These are phyloP conservation scores for Epinotia bilunana DNA, from an alignment of 2,888 invertebrate species.

Conservation along the genomic window DNA sequence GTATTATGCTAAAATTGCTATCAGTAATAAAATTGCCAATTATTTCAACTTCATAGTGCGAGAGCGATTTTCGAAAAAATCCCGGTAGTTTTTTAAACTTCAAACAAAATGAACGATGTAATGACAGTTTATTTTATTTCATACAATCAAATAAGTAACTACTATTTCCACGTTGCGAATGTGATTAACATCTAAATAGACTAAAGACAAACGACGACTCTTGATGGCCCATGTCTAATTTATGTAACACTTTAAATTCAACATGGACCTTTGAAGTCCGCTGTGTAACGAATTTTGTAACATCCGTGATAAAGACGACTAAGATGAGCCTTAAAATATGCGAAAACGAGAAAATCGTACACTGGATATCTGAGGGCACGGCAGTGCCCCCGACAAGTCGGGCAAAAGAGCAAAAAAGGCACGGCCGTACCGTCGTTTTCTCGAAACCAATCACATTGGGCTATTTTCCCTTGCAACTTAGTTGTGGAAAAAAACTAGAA, in stretches of 20 bases:
- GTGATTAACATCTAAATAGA: background rate
- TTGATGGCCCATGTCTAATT: constrained; percentile 14
- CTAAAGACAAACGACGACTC: background rate
- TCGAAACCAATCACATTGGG: too few relatives aligned
- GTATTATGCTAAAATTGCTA: too few relatives aligned
- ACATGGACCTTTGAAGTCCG: constrained; percentile 16
- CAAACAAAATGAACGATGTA: background rate
- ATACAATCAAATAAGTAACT: background rate
- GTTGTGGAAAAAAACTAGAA: too few relatives aligned
- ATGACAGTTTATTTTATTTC: background rate
- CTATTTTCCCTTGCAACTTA: too few relatives aligned
- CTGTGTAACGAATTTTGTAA: constrained; percentile 21
- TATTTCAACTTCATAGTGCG: background rate
- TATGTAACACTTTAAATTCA: constrained; percentile 11
- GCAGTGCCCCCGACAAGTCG: too few relatives aligned
- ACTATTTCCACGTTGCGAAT: background rate
- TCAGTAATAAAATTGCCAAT: background rate
- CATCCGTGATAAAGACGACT: background rate
- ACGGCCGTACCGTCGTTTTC: too few relatives aligned
- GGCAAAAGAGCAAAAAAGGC: too few relatives aligned
- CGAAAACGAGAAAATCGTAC: background rate
- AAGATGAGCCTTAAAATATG: background rate
- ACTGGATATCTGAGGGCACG: background rate
- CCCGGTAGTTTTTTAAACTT: too few relatives aligned
- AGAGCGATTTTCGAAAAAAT: background rate